Base-by-base conservation (phyloP, 1,140 invertebrate species). In the Atta colombica region DNA sequence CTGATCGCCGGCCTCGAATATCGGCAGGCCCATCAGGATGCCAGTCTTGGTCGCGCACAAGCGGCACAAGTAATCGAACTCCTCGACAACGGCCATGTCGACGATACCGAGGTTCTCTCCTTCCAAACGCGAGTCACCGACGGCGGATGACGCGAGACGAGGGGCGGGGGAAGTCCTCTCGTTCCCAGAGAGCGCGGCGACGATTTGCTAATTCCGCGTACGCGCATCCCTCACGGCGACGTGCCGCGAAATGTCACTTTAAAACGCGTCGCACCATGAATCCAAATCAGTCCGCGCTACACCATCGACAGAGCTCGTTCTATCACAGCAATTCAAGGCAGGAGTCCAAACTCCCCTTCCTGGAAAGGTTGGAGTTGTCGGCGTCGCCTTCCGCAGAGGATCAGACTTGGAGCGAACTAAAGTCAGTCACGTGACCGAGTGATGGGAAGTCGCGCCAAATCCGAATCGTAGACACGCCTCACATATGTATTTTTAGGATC, bases 31-130 rank as follows among this genome's bases (percentile, higher is more conserved):
- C 92, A 96, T 95, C 31, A 96, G 85, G 53, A 96, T 94, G 84
- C 94, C 95, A 16, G 95, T 96, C 91, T 96, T 96, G 0, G 95
- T 92, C 18, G 96, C 96, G 90, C 96, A 97, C 6, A 96, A 86
- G 77, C 96, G 94, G 88, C 96, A 97, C 75, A 97, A 92, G 88
- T 96, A 95, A 91, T 94, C 92, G 77, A 96, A 95, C 89, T 96
- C 95, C 68, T 95, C 94, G 28, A 95, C 97, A 49, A 97, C 97
- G 91, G 98, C 97, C 97, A 94, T 94, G 74, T 88, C 87, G 60
- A 87, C 68, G 58, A 61, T 25, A 45, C 39, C 66, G 28, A 58
- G 18, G 18, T 31, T 14, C 25, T 74, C 63, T 35, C 10, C 10
- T 68, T 45, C 49, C 49, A 31, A 18, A 21, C 21, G n/a, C 45